Evolutionary conservation across 2,113 vertebrate species (phyloP), one percentile per base, ranked within the genome.

Genomic region (Urocolius indicus): DNA sequence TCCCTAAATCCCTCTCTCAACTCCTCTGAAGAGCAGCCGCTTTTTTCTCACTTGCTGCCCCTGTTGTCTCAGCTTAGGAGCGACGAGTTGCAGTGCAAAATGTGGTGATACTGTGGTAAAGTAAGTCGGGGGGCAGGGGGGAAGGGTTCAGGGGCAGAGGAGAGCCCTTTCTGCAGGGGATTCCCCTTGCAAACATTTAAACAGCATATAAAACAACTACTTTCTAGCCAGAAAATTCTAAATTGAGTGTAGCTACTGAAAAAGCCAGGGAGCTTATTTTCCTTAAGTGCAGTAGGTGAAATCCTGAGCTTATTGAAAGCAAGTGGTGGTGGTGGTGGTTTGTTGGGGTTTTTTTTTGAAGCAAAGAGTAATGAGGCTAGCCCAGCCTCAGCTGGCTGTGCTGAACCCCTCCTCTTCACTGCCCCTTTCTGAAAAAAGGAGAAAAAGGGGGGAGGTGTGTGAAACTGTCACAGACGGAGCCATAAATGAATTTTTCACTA

Each of bases 101-200:
- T 5, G 17, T 11, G 24, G 27, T 20, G 24, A 10, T 4, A 5
- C 23, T 29, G n/a, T n/a, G 65, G 48, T 49, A 29, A 51, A 41
- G 1, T 1, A 18, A 16, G 10, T 13, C 23, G 16, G 13, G 2
- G 7, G 11, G 43, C 38, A n/a, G n/a, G n/a, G n/a, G n/a, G n/a
- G n/a, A n/a, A n/a, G 18, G 11, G 4, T 18, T n/a, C 21, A 4
- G 16, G 21, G 36, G 48, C 46, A 21, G 30, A 18, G 11, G 24
- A 41, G 48, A 23, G 2, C 19, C 8, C 13, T 24, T 65, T 65
- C 36, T 51, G 43, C 14, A 9, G 27, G 16, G 32, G 4, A 8
- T 49, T 79, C n/a, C 19, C 49, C 32, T 51, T 62, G 46, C 46
- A 66, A 34, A 54, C 18, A 17, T 27, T 43, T 59, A 21, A 77